Base-by-base conservation (phyloP, 2,797 vertebrate species). In the Sebastes matsubarae region DNA sequence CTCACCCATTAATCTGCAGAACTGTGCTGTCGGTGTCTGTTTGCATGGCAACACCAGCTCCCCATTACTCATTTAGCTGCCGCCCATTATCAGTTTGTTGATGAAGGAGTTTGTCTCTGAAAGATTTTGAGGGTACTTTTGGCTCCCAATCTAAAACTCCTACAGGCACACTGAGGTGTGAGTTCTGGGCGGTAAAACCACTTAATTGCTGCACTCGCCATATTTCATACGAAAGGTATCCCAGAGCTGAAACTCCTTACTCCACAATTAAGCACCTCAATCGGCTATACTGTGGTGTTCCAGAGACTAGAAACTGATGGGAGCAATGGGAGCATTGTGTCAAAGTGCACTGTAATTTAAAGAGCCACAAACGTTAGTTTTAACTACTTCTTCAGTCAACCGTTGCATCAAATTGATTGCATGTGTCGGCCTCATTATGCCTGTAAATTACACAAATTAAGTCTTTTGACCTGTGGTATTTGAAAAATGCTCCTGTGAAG, bases 1-100 rank as follows among this genome's bases (percentile, higher is more conserved):
- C 85, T 90, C 89, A 29, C 46, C 84, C 92, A 94, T 94, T 94
- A 94, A 94, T 94, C 94, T 94, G 83, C 82, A 81, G 75, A 87
- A 74, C 83, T 65, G 69, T 3, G n/a, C 88, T 89, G 89, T 89
- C 91, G 87, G 77, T 89, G 81, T 91, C 89, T 92, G 89, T 92
- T 91, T 93, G 90, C 90, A 93, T 92, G 91, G 92, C 90, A 93
- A 88, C 91, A 82, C 68, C 75, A 79, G 86, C 82, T 84, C 76
- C 81, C 82, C 91, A 93, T 94, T 93, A 92, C 83, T 93, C 92
- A 90, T 89, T 87, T 89, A 87, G 91, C 88, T 73, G 78, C 87
- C 3, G 73, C 81, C 84, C 82, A 93, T 94, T 93, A 93, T 93
- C 87, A 85, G 87, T 84, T 74, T 84, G 86, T 87, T 93, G 89